Evolutionary conservation across 2,888 invertebrate genomes (phyloP), one percentile per base, ranked within the genome.

Genomic region (Empis livida): DNA sequence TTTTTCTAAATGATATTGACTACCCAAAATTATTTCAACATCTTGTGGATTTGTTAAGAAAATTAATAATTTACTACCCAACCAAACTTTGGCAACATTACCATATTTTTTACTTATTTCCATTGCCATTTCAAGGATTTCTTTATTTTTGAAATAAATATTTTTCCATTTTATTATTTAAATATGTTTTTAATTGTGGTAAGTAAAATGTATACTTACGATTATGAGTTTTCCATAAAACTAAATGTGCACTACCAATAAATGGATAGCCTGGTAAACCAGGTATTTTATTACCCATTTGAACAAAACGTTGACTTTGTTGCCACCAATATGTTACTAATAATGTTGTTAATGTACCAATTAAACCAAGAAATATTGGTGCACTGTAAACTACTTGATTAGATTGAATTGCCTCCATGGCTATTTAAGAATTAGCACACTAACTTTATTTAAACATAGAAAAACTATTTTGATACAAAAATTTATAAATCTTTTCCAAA

Each of bases 1-100:
- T 61, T 87, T 87, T 61, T 84, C 79, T 53, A 87, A 77, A 60
- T 84, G 82, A n/a, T 79, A 77, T 48, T 81, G 76, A 49, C 84
- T 85, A 57, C 82, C 81, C 6, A 87, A 68, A 44, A 87, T 81
- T 1, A 83, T 70, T 63, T 87, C 86, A 11, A 82, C 77, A 56
- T 86, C 86, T 1, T 75, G 68, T 10, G 86, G 81, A 54, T 85
- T 80, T 1, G 73, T 65, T 11, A 86, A 67, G 64, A 84, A 84
- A 5, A 86, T 70, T 1, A 82, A 10, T 3, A 86, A 69, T 52
- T 81, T 78, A 5, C 79, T 75, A 13, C 85, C 85, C 32, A 83
- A 60, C 84, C 84, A 86, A 0, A 80, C 39, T 39, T 17, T 39
- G 5, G 14, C 11, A 13, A 13, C 4, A 17, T 39, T 39, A 5